Conservation (phyloP, 2,888 invertebrate species). For the Tetropium fuscum region DNA sequence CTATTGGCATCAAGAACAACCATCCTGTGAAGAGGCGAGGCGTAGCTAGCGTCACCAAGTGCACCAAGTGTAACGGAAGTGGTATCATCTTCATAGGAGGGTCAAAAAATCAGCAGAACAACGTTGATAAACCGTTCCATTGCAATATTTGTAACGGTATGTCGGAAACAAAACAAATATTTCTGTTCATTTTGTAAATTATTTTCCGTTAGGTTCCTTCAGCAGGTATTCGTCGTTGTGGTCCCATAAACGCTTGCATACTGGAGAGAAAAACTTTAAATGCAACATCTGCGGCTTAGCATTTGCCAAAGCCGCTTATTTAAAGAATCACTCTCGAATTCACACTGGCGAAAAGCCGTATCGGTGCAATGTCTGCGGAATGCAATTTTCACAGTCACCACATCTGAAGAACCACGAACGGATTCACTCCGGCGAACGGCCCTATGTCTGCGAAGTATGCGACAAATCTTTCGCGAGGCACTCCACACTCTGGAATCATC, state of each 20-base stretch:
- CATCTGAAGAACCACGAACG: conserved; percentile 91
- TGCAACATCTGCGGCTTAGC: conserved; percentile 89
- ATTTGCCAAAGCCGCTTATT: conserved; percentile 90
- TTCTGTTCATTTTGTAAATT: background rate
- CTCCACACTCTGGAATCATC: conserved; percentile 90
- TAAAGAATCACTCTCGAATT: conserved; percentile 89
- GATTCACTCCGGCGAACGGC: conserved; percentile 89
- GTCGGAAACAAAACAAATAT: background rate
- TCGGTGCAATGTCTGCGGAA: conserved; percentile 84
- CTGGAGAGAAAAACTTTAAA: conserved; percentile 87
- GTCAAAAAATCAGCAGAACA: conserved; percentile 72
- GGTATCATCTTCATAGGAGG: conserved; percentile 86
- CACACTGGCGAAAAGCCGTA: conserved; percentile 79
- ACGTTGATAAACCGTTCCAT: conserved; percentile 86
- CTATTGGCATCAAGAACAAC: conserved; percentile 64
- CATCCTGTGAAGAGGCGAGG: conserved; percentile 89
- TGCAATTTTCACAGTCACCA: conserved; percentile 91
- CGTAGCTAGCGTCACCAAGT: conserved; percentile 86
- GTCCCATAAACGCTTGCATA: conserved; percentile 90
- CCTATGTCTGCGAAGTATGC: conserved; percentile 90
- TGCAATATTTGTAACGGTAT: conserved; percentile 86
- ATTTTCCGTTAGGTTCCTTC: conserved; percentile 77
- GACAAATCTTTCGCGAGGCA: conserved; percentile 91
- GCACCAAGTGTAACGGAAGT: conserved; percentile 90
- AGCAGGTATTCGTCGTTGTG: conserved; percentile 88